Percentiles rank a stretch among this genome's conserved stretches.
These are phyloP conservation scores for Tenrec ecaudatus DNA, from an alignment of 2,113 vertebrate species.

Conservation along the genomic window DNA sequence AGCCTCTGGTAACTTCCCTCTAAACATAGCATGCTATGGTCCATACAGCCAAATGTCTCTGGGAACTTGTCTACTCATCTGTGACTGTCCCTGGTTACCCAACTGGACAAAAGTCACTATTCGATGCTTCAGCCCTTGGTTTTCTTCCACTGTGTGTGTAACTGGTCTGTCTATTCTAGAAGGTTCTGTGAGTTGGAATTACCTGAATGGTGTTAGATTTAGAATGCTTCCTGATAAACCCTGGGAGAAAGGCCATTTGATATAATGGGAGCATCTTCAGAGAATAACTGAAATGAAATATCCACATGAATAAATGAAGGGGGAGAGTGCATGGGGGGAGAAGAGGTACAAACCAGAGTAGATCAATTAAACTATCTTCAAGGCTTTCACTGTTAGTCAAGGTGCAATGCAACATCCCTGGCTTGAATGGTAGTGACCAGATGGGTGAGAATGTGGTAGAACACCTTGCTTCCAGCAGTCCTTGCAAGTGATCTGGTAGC, in stretches of 20 bases:
- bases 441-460: background rate
- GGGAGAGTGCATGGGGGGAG: no score
- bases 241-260: background rate
- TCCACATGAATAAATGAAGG: background rate
- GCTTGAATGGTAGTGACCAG: background rate
- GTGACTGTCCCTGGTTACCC: no score
- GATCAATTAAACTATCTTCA: accelerated
- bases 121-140: background rate
- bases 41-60: no score
- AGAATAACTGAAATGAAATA: background rate
- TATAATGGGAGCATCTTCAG: accelerated
- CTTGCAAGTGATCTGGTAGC: background rate
- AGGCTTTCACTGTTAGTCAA: no score
- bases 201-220: no score
- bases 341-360: background rate
- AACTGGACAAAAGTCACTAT: background rate
- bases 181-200: no score
- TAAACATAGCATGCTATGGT: no score
- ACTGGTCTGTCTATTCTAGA: no score
- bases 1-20: no score
- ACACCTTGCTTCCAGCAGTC: accelerated
- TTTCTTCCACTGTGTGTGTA: accelerated
- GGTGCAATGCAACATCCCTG: accelerated
- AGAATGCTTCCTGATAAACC: background rate
- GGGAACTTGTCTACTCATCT: no score